Evolutionary conservation across 2,888 invertebrate genomes (phyloP).

Genomic region (Eristalis intricaria): DNA sequence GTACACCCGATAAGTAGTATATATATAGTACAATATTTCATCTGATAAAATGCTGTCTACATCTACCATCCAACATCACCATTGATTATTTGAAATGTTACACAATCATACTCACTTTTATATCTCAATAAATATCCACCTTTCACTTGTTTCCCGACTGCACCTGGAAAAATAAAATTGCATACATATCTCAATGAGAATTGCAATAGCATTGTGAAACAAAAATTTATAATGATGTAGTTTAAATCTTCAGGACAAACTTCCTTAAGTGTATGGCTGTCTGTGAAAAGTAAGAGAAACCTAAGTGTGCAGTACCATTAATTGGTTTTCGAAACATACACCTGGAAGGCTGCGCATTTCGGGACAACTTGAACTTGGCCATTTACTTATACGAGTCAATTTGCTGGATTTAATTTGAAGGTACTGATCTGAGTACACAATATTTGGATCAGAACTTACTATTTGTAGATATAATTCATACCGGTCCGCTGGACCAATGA

Average conservation of each 20-base stretch:
- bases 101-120: slow-evolving; percentile 85
- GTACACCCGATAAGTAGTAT: too few relatives aligned
- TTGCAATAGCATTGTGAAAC: neutral
- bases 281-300: neutral
- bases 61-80: neutral
- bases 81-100: neutral
- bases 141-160: slow-evolving; percentile 87
- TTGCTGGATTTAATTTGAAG: neutral
- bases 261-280: neutral
- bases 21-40: too few relatives aligned
- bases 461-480: too few relatives aligned
- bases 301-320: slow-evolving; percentile 29
- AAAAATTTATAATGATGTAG: slow-evolving; percentile 1
- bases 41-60: too few relatives aligned
- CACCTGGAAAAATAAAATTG: slow-evolving; percentile 80
- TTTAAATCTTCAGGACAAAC: neutral
- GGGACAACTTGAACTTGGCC: slow-evolving; percentile 43
- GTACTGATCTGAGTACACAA: too few relatives aligned
- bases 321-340: slow-evolving; percentile 46
- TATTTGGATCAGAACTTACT: too few relatives aligned
- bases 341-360: slow-evolving; percentile 22
- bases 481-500: too few relatives aligned
- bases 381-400: slow-evolving; percentile 35
- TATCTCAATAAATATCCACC: slow-evolving; percentile 89
- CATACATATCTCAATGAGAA: neutral